Percentiles rank a stretch among this genome's conserved stretches.
Evolutionary conservation across 2,888 invertebrate genomes (phyloP).

Genomic region (Trachelus stipa): DNA sequence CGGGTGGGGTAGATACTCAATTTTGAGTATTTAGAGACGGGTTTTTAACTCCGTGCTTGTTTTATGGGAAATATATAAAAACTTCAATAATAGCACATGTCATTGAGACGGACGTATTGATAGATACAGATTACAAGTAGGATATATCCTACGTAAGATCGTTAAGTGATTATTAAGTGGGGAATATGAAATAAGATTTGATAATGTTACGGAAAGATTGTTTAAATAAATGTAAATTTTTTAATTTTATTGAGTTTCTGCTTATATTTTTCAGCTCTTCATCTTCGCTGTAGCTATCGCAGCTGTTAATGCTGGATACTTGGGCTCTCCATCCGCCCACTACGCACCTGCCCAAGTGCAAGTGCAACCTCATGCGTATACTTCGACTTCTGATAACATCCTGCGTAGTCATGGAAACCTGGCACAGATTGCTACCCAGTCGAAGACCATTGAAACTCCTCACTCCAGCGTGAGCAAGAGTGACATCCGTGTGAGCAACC

Average conservation of each 20-base stretch:
- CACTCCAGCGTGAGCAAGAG: conserved; percentile 3
- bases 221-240: not conserved
- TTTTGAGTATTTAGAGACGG: not conserved
- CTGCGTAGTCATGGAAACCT: conserved; percentile 1
- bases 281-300: not conserved
- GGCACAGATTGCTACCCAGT: conserved; percentile 1
- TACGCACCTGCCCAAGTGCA: not conserved
- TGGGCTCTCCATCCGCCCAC: not conserved
- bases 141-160: not conserved
- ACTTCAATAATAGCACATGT: too few relatives aligned
- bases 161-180: not conserved
- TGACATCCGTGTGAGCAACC: conserved; percentile 8
- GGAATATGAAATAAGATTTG: not conserved
- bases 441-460: not conserved
- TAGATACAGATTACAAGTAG: not conserved
- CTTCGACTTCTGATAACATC: not conserved
- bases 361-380: not conserved
- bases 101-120: not conserved
- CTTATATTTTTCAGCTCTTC: not conserved
- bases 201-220: not conserved
- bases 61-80: too few relatives aligned
- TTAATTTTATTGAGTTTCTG: not conserved
- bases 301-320: not conserved
- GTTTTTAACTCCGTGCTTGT: not conserved
- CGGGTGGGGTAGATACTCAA: not conserved